phyloP scores from a whole-genome alignment of 92 coral and sea anemone genomes.

The Actinernus sp. region DNA sequence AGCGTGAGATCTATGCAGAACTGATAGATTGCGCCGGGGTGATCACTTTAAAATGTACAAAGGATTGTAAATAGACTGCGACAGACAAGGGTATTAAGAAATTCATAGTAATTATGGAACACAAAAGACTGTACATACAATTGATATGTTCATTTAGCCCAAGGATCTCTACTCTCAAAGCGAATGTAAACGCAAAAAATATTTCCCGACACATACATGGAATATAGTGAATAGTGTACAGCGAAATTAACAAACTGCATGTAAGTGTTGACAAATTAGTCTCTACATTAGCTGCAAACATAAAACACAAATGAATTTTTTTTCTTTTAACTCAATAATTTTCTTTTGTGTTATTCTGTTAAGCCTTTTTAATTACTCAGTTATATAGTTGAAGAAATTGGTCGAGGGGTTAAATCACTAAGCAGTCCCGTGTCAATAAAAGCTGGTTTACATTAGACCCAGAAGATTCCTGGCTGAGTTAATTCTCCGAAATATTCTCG shows the following conservation, averaged over 20 bases:
- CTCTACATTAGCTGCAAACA: not conserved
- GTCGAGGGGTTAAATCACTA: not conserved
- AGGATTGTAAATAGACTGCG: slow-evolving; percentile 25
- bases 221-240: no score
- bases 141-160: slow-evolving; percentile 1
- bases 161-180: no score
- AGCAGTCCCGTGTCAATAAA: not conserved
- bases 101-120: slow-evolving; percentile 9
- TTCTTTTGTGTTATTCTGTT: not conserved
- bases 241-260: no score
- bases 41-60: no score
- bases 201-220: no score
- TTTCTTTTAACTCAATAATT: not conserved
- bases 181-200: no score
- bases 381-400: slow-evolving; percentile 1
- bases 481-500: not conserved
- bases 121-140: slow-evolving; percentile 21
- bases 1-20: no score
- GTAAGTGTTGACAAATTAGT: slow-evolving; percentile 5
- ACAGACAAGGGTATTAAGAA: not conserved
- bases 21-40: no score
- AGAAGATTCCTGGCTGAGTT: not conserved
- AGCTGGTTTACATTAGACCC: not conserved
- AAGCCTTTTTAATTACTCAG: slow-evolving; percentile 1
- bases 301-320: no score